Conservation (phyloP, 2,888 invertebrate species). For the Perithous albicinctus region DNA sequence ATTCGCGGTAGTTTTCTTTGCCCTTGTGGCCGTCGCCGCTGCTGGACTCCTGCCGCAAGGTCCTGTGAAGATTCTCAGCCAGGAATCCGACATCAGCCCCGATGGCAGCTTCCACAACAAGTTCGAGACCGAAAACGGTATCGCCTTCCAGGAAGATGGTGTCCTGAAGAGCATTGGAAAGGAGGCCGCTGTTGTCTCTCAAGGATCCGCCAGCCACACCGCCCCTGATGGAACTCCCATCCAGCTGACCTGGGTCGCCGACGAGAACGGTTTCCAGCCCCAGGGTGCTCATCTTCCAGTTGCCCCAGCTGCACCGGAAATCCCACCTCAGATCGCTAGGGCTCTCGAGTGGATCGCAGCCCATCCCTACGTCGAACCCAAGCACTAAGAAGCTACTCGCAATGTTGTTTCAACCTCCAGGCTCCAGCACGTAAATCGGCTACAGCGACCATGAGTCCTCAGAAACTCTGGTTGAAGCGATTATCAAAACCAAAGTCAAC, state of each 20-base stretch:
- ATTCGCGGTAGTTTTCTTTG: slow-evolving; percentile 43
- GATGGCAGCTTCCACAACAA: slow-evolving; percentile 66
- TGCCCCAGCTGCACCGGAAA: slow-evolving; percentile 57
- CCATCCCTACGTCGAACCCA: slow-evolving; percentile 67
- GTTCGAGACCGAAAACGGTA: slow-evolving; percentile 71
- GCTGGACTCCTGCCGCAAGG: slow-evolving; percentile 35
- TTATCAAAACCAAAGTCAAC: background rate
- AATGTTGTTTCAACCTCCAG: background rate
- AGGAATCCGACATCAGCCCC: slow-evolving; percentile 53
- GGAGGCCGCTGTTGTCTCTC: slow-evolving; percentile 41
- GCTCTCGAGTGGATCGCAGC: slow-evolving; percentile 68
- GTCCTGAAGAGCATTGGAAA: slow-evolving; percentile 46
- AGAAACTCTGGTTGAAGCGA: background rate
- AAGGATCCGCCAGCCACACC: slow-evolving; percentile 58
- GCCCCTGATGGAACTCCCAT: slow-evolving; percentile 69
- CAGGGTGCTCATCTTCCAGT: slow-evolving; percentile 67
- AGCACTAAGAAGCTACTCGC: slow-evolving; percentile 1
- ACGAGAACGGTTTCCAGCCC: slow-evolving; percentile 67
- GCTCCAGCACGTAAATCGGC: too few species aligned
- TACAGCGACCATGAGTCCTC: background rate
- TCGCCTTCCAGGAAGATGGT: slow-evolving; percentile 63
- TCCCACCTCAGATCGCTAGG: slow-evolving; percentile 66
- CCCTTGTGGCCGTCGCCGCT: slow-evolving; percentile 59
- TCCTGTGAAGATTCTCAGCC: slow-evolving; percentile 57
- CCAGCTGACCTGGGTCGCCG: slow-evolving; percentile 62